Evolutionary conservation across 2,888 invertebrate genomes (phyloP), one percentile per base, ranked within the genome.

Genomic region (Crossocerus cetratus): DNA sequence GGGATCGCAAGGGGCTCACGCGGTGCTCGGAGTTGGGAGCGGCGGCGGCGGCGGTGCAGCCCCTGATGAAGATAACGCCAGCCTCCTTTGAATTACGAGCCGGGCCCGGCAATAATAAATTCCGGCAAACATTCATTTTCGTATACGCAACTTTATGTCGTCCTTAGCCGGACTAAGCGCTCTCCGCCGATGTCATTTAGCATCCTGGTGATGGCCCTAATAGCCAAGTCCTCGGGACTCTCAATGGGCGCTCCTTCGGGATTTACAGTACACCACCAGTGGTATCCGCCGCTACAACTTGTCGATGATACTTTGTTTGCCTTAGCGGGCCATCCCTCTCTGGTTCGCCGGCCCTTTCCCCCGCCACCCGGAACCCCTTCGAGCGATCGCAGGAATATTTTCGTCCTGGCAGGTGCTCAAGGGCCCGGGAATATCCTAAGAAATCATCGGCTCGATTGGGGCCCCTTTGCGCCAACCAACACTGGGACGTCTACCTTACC

Each of bases 11-110:
- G 77, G 78, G 78, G 78, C 84, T 86, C 85, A 85, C 83, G 85
- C 83, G 81, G 84, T 74, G 85, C 81, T 81, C 67, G 75, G 80
- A 66, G 67, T 57, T 32, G 32, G 32, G 32, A 32, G 32, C 32
- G 32, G 4, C 32, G 32, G 32, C 32, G 32, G 70, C 68, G 78
- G 76, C 80, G 82, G 80, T 80, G 83, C 81, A 77, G 84, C 82
- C 84, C 78, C 87, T 87, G 90, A 90, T 90, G 89, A 90, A 90
- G 90, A 90, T 90, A 90, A 90, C 89, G 90, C 89, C 90, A 89
- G 80, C 80, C 83, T 81, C 80, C 84, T 89, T 89, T 90, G 90
- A 90, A 88, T 90, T 89, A 90, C 90, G 90, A 84, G 83, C 83
- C 82, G 82, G 85, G 78, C 83, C 86, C 81, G 85, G 87, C 88